Evolutionary conservation across 1,140 invertebrate genomes (phyloP).

Genomic region (Drosophila gunungcola): DNA sequence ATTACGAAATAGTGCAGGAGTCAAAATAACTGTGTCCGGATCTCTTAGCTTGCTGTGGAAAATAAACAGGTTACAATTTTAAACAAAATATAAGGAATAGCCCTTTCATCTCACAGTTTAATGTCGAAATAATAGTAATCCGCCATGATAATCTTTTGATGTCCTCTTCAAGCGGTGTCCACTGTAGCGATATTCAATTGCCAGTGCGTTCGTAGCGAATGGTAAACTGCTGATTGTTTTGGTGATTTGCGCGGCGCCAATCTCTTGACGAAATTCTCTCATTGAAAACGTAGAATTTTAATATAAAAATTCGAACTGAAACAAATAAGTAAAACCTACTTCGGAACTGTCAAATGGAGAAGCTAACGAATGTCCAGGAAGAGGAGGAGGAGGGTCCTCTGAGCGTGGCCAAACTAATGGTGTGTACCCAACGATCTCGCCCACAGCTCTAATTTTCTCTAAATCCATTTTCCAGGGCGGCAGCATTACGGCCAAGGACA

Average conservation of each 20-base stretch:
- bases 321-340: conserved; percentile 5
- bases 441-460: neutral
- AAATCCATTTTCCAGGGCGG: conserved; percentile 81
- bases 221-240: neutral
- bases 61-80: neutral
- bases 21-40: conserved; percentile 80
- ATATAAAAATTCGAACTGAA: conserved; percentile 14
- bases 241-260: conserved; percentile 12
- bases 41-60: conserved; percentile 86
- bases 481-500: conserved; percentile 95
- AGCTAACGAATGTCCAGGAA: conserved; percentile 45
- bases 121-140: conserved; percentile 61
- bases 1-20: conserved; percentile 86
- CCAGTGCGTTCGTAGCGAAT: conserved; percentile 1
- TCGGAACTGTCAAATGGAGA: conserved; percentile 51
- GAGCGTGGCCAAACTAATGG: conserved; percentile 64
- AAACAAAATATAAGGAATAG: no score
- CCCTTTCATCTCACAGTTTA: conserved; percentile 47
- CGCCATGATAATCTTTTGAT: conserved; percentile 23
- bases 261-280: conserved; percentile 26
- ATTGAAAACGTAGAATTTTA: conserved; percentile 37
- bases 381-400: conserved; percentile 72
- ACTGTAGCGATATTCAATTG: neutral
- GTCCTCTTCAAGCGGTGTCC: neutral
- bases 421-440: conserved; percentile 6